Percentiles rank a stretch among this genome's conserved stretches.
Conservation (phyloP, 1,140 invertebrate genomes). For the Halesus radiatus region DNA sequence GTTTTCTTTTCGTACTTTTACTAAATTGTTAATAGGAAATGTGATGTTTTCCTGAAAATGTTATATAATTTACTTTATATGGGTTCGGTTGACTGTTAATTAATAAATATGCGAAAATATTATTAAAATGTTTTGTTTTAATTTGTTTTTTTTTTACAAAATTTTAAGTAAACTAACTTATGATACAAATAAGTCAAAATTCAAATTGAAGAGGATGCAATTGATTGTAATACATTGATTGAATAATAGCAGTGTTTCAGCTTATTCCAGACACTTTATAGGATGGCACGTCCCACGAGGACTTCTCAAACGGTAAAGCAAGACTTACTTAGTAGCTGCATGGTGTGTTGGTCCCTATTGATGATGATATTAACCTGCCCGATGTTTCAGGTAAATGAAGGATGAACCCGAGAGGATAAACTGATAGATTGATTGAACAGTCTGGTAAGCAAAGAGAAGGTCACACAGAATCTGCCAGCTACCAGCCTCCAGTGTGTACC, state of each 20-base stretch:
- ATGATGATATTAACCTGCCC: conserved; percentile 40
- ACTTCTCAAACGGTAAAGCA: conserved; percentile 31
- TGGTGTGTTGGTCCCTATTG: neutral
- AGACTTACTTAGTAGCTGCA: neutral
- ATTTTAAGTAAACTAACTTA: too few species aligned
- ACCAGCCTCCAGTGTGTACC: conserved; percentile 33
- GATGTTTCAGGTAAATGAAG: conserved; percentile 50
- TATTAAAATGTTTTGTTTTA: neutral
- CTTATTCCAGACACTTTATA: neutral
- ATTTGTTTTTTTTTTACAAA: neutral
- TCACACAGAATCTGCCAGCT: neutral
- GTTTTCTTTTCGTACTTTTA: conserved; percentile 45
- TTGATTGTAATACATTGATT: too few species aligned
- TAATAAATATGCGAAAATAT: conserved; percentile 41
- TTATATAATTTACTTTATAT: conserved; percentile 47
- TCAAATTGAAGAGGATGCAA: too few species aligned
- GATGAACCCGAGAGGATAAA: too few species aligned
- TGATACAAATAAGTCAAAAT: too few species aligned
- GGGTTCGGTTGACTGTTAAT: conserved; percentile 52
- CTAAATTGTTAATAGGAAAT: conserved; percentile 41
- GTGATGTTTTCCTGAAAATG: conserved; percentile 46
- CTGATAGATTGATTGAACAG: conserved; percentile 15
- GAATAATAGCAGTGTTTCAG: conserved; percentile 12
- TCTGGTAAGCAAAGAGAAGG: conserved; percentile 28
- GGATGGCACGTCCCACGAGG: neutral